Evolutionary conservation across 2,113 vertebrate species (phyloP).

Genomic region (Egretta garzetta): DNA sequence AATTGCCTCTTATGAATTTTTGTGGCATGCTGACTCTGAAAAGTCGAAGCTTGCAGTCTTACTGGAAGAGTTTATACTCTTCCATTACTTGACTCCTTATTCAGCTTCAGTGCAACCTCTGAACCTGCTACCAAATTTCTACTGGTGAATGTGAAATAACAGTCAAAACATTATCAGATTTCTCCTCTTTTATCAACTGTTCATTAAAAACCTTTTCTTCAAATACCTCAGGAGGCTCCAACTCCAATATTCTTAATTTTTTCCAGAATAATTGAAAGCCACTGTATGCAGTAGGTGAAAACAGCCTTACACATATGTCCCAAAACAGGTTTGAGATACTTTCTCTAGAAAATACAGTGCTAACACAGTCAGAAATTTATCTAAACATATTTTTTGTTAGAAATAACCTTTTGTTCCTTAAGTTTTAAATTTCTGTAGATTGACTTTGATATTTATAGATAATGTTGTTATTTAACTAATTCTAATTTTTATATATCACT

Average conservation of each 20-base stretch:
- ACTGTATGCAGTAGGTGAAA: background rate
- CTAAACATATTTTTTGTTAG: background rate
- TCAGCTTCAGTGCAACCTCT: background rate
- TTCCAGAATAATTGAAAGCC: background rate
- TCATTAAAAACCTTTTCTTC: background rate
- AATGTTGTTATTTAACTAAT: background rate
- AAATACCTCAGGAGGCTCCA: background rate
- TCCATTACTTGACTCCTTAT: background rate
- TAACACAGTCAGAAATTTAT: background rate
- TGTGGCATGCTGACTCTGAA: background rate
- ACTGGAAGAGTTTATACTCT: background rate
- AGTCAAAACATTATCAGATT: background rate
- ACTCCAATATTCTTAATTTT: background rate
- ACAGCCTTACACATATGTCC: background rate
- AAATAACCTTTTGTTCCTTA: background rate
- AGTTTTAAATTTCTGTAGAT: background rate
- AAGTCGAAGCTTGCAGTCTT: background rate
- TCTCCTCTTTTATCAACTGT: background rate
- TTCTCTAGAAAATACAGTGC: background rate
- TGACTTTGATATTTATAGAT: background rate
- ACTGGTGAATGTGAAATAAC: background rate
- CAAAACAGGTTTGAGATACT: background rate
- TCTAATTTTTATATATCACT: background rate
- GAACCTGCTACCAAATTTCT: background rate
- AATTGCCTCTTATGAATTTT: background rate